Conservation (phyloP, 2,113 vertebrate genomes). For the Bettongia penicillata region DNA sequence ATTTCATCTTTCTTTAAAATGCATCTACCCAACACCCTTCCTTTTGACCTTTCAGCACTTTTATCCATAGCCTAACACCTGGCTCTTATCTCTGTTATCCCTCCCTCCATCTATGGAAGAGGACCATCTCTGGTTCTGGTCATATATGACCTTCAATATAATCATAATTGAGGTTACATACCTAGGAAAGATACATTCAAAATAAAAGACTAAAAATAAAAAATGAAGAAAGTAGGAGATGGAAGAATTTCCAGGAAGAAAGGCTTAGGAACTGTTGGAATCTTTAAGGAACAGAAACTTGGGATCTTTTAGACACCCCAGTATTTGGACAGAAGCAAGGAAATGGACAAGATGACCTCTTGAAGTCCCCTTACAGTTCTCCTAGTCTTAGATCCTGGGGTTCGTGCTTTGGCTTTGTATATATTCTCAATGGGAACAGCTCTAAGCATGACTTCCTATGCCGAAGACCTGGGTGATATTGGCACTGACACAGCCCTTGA, state of each 20-base stretch:
- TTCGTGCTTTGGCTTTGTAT: background rate
- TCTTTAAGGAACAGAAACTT: background rate
- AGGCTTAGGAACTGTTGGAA: background rate
- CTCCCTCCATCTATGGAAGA: background rate
- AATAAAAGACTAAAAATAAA: background rate
- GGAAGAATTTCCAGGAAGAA: conserved; percentile 38
- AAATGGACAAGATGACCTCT: background rate
- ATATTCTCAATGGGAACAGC: conserved; percentile 15
- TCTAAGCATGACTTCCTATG: conserved; percentile 30
- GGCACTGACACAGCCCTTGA: background rate
- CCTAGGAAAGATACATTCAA: background rate
- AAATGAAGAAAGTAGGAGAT: background rate
- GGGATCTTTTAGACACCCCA: background rate
- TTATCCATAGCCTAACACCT: background rate
- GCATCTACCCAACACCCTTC: background rate
- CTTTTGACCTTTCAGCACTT: background rate
- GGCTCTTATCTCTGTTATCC: too few species aligned
- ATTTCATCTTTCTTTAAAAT: background rate
- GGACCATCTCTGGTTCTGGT: background rate
- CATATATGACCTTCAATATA: background rate
- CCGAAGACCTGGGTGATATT: background rate
- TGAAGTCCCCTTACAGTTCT: conserved; percentile 8
- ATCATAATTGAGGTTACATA: background rate
- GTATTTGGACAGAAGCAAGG: conserved; percentile 24
- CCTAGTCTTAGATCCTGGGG: background rate